Conservation (phyloP, 1,140 invertebrate species). For the Amyelois transitella region DNA sequence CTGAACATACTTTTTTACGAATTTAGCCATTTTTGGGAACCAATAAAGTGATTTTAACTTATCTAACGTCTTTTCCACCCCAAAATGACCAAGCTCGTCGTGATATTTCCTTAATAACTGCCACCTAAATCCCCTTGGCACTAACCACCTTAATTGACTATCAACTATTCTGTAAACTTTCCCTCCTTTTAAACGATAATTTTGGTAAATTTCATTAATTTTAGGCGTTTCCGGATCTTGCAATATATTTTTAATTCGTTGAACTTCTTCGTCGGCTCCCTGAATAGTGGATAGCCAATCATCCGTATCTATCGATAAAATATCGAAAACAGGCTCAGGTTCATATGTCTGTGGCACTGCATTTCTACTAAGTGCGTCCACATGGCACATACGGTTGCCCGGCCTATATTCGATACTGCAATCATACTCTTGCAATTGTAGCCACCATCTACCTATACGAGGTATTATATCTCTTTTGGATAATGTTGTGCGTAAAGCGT, state of each 20-base stretch:
- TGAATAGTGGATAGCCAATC: conserved; percentile 2
- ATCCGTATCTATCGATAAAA: too few relatives aligned
- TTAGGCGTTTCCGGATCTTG: background rate
- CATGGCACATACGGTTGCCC: too few relatives aligned
- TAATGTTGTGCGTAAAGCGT: too few relatives aligned
- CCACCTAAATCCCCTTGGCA: background rate
- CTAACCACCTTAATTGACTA: background rate
- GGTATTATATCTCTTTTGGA: too few relatives aligned
- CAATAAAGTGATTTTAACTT: too few relatives aligned
- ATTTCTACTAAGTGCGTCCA: too few relatives aligned
- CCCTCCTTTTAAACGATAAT: background rate
- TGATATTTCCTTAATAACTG: background rate
- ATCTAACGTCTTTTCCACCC: too few relatives aligned
- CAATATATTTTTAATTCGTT: conserved; percentile 1
- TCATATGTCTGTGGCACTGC: too few relatives aligned
- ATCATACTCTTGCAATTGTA: too few relatives aligned
- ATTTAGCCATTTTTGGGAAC: background rate
- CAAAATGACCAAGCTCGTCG: background rate
- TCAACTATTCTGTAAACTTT: background rate
- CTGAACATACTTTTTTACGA: conserved; percentile 1
- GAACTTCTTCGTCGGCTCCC: background rate
- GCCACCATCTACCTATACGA: too few relatives aligned
- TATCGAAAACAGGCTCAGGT: too few relatives aligned
- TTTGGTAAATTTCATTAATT: background rate
- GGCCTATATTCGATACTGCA: too few relatives aligned